Conservation (phyloP, 2,888 invertebrate species). For the Ditula angustiorana region DNA sequence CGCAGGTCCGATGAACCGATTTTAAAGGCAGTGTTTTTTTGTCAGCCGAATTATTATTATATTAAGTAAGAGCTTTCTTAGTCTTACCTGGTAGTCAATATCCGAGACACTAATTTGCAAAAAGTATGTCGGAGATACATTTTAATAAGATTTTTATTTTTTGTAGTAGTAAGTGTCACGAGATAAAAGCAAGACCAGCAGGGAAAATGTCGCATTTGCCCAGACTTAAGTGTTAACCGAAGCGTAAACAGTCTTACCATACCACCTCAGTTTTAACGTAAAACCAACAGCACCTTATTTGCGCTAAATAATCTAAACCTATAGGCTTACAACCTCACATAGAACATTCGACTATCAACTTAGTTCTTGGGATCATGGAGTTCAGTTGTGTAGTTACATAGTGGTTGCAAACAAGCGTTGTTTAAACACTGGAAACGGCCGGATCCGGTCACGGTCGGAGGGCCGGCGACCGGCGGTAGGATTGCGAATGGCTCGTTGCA, state of each 20-base stretch:
- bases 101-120: no score
- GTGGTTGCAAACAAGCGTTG: constrained; percentile 11
- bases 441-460: constrained; percentile 39
- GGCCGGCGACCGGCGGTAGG: constrained; percentile 26
- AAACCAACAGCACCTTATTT: constrained; percentile 1
- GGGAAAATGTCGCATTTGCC: not conserved
- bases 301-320: not conserved
- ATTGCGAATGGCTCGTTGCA: constrained; percentile 22
- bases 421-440: constrained; percentile 17
- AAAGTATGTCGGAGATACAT: no score
- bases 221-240: not conserved
- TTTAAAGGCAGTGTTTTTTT: no score
- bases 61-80: no score
- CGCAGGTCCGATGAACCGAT: no score
- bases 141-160: no score
- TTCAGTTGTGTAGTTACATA: not conserved
- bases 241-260: not conserved
- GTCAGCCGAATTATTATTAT: no score
- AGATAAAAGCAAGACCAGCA: no score
- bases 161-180: no score
- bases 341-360: not conserved
- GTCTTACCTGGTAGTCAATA: no score
- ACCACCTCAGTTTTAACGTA: not conserved
- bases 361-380: not conserved
- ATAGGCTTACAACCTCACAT: not conserved